Base-by-base conservation (phyloP, 2,113 vertebrate genomes). In the Ciconia boyciana region DNA sequence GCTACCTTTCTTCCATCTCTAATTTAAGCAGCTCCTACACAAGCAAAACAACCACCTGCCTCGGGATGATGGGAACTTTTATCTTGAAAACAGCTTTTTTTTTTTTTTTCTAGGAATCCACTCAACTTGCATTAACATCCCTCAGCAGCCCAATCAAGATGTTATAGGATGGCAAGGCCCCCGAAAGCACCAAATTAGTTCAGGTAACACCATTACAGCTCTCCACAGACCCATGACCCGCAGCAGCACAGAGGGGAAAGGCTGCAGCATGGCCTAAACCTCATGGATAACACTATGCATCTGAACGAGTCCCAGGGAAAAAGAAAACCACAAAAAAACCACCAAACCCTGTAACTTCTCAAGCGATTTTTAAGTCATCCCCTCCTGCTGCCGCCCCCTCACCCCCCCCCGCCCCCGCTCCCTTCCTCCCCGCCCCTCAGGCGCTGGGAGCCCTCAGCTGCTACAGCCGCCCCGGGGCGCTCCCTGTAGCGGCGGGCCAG, bases 221-320 rank as follows among this genome's bases (percentile, higher is more conserved):
- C 68, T 52, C 46, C 72, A 41, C 17, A 16, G 19, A 16, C 44
- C 39, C 64, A 44, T 3, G 0, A 32, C 11, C 36, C 1, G 1
- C 20, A 51, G 55, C 74, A 68, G 32, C 57, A 66, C 28, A 44
- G 31, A 44, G 2, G 13, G 24, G 9, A 72, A 61, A 44, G 8
- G 39, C 34, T 69, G 39, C 68, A 43, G 21, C 8, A 6, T 0
- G 29, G 29, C 48, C 48, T 16, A 34, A 71, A 13, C 34, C 11
- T 1, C 55, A 5, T 0, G 9, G 10, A 8, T 7, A 64, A 25
- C 29, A 5, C 24, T 7, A 4, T 4, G 26, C 46, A 19, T 0
- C 13, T 5, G 19, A 76, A 6, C 5, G 13, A 58, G 39, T 2
- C 44, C 21, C 80, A 4, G 5, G 21, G 3, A 22, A 29, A 61